Conservation (phyloP, 2,797 vertebrate genomes). For the Onychomys arenicola region DNA sequence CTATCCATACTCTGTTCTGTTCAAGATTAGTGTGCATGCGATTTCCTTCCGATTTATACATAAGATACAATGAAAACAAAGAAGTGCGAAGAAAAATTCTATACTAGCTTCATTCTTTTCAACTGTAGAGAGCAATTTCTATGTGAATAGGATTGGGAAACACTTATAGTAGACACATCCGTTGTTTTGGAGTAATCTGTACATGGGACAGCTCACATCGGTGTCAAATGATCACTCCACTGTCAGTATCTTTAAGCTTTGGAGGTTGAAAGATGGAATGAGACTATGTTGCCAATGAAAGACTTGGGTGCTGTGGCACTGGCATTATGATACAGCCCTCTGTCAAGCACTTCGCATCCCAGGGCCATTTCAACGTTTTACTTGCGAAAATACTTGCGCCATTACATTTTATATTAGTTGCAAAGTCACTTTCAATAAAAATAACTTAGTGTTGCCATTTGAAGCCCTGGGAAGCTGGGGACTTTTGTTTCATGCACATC, state of each 20-base stretch:
- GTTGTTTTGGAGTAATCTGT: neutral
- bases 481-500: neutral
- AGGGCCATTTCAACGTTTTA: conserved; percentile 29
- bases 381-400: conserved; percentile 31
- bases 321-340: neutral
- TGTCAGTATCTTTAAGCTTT: neutral
- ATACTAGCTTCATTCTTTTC: neutral
- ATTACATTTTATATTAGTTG: conserved; percentile 24
- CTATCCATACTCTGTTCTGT: neutral
- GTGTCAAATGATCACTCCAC: neutral
- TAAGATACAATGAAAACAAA: neutral
- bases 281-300: neutral
- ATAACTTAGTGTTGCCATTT: neutral
- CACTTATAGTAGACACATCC: neutral
- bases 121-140: neutral
- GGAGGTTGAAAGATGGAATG: neutral
- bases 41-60: neutral
- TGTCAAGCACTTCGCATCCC: neutral
- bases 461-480: neutral
- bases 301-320: neutral
- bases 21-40: neutral
- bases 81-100: neutral
- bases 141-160: neutral
- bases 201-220: neutral
- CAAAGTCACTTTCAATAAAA: conserved; percentile 20